These are phyloP conservation scores for Aptenodytes patagonicus DNA, from an alignment of 2,113 vertebrate genomes.

Conservation along the genomic window DNA sequence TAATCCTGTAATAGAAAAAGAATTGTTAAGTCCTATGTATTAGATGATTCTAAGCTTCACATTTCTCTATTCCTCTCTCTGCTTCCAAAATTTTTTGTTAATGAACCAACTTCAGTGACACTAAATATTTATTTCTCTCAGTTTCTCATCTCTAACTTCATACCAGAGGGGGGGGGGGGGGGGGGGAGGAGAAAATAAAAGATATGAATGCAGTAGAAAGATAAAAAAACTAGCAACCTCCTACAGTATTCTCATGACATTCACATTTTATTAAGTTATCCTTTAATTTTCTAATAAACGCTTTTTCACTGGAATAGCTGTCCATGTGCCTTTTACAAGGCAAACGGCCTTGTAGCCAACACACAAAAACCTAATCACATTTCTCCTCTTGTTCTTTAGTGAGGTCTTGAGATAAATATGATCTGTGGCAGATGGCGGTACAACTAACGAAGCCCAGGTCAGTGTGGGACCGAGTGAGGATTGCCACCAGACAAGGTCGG, in stretches of 20 bases:
- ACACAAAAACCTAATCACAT: not conserved
- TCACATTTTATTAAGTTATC: not conserved
- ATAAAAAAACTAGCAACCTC: not conserved
- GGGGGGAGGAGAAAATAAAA: too few relatives aligned
- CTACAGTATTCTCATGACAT: not conserved
- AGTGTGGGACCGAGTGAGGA: not conserved
- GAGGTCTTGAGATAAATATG: not conserved
- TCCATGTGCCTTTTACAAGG: not conserved
- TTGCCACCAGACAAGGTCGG: slow-evolving; percentile 23
- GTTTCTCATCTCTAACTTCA: not conserved
- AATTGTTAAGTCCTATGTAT: not conserved
- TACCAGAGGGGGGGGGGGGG: accelerated
- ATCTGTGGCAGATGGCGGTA: slow-evolving; percentile 42
- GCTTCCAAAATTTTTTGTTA: not conserved
- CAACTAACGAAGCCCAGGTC: slow-evolving; percentile 31
- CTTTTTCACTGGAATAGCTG: not conserved
- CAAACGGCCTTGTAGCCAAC: not conserved
- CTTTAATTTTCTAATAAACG: not conserved
- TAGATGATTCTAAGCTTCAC: not conserved
- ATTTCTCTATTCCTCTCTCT: not conserved
- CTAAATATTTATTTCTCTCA: not conserved
- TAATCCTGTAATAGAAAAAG: not conserved
- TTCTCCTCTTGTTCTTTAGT: not conserved
- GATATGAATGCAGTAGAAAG: not conserved
- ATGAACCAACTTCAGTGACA: not conserved